Base-by-base conservation (phyloP, 1,140 invertebrate species). In the Oryctes rhinoceros region DNA sequence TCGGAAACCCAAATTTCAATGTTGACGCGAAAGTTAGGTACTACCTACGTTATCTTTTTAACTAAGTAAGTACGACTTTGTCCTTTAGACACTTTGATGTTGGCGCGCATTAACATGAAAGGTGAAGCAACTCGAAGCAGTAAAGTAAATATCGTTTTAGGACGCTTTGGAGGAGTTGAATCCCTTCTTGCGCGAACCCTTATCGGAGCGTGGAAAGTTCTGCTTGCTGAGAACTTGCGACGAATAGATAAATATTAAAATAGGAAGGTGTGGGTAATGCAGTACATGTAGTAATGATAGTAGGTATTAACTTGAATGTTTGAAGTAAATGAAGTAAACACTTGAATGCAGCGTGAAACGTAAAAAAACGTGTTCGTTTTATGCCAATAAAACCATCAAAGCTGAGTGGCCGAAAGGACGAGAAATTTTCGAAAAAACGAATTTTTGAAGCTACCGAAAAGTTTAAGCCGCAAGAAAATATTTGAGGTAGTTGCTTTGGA, bases 81-180 rank as follows among this genome's bases (percentile, higher is more conserved):
- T 44, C 24, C 24, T 30, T 30, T 30, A 30, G 24, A 44, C 39
- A 71, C 65, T 71, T 71, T 71, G 65, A 71, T 37, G 35, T 59
- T 59, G 15, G 18, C 65, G 18, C 65, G 24, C 24, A 37, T 71
- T 71, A 71, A 71, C 65, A 71, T 37, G 65, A 71, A 71, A 30
- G 24, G 65, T 71, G 35, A 9, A 24, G 20, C 65, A 18, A 35
- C 11, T 71, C 65, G 7, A 37, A 24, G 65, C 11, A 24, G 65
- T 5, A 35, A 71, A 71, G 65, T 71, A 71, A 71, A 71, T 71
- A 71, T 71, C 65, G 65, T 71, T 71, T 71, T 71, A 71, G 65
- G 65, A 71, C 35, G 65, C 65, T 71, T 71, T 35, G 65, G 13
- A 30, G 18, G 65, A 30, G 18, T 3, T 11, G 24, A 71, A 71